phyloP scores from a whole-genome alignment of 2,888 invertebrate species.

The Leucoma salicis region DNA sequence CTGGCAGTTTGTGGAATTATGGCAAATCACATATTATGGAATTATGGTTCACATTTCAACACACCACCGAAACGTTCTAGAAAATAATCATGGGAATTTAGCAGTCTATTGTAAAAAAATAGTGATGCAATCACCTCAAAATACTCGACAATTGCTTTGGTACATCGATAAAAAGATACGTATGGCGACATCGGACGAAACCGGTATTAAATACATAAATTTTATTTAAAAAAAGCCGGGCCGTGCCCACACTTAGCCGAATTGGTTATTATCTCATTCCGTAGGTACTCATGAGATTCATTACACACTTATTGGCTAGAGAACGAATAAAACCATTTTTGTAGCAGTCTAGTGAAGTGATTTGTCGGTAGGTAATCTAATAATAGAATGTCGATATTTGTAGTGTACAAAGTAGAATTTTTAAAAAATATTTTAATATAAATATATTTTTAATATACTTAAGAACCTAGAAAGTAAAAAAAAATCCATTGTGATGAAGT shows the following conservation, averaged over 20 bases:
- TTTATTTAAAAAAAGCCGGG: constrained; percentile 53
- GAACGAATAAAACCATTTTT: constrained; percentile 74
- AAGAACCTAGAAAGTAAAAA: no score
- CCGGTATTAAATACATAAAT: constrained; percentile 72
- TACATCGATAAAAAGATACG: constrained; percentile 37
- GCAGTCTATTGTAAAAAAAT: constrained; percentile 22
- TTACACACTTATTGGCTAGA: constrained; percentile 77
- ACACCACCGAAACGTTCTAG: no score
- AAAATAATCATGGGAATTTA: no score
- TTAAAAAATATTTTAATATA: no score
- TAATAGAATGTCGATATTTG: no score
- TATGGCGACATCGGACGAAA: constrained; percentile 66
- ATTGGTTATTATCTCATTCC: constrained; percentile 71
- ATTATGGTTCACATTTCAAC: no score
- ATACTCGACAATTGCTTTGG: constrained; percentile 34
- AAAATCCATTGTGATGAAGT: no score
- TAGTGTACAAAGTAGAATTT: no score
- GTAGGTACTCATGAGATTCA: constrained; percentile 75
- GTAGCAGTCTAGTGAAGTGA: constrained; percentile 52
- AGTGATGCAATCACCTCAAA: constrained; percentile 32
- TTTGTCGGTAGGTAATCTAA: constrained; percentile 21
- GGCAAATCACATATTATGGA: no score
- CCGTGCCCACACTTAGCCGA: constrained; percentile 70
- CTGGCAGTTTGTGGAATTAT: no score
- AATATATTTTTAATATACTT: no score